Evolutionary conservation across 2,113 vertebrate species (phyloP).

Genomic region (Elachura formosa): DNA sequence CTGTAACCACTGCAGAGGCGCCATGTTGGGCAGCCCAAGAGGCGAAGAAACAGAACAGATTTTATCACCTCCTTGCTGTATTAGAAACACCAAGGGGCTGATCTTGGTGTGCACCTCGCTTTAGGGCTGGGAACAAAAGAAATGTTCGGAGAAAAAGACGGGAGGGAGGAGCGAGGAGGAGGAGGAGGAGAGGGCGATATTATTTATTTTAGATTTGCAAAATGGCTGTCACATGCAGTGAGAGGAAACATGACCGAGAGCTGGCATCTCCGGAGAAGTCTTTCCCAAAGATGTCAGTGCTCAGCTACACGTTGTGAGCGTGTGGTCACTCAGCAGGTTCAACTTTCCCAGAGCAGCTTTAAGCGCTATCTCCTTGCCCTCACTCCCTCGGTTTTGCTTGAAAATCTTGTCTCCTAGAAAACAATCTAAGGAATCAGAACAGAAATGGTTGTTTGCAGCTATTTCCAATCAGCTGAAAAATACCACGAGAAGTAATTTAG

Average conservation of each 20-base stretch:
- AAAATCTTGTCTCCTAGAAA: background rate
- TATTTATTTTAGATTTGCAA: constrained; percentile 43
- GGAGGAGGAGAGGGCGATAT: background rate
- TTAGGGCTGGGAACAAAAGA: background rate
- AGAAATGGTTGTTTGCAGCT: background rate
- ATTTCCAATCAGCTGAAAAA: background rate
- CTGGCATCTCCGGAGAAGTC: background rate
- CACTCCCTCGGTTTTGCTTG: background rate
- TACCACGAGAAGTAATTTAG: background rate
- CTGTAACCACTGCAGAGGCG: constrained; percentile 52
- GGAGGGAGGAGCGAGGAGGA: background rate
- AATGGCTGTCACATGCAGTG: constrained; percentile 55
- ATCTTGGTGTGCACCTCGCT: background rate
- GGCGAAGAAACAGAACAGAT: background rate
- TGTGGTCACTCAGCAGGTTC: background rate
- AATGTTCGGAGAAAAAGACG: background rate
- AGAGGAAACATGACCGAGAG: background rate
- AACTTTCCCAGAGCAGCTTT: background rate
- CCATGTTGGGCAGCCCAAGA: constrained; percentile 45
- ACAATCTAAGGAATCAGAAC: background rate
- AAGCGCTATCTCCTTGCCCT: background rate
- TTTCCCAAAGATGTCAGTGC: background rate
- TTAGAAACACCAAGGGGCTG: background rate
- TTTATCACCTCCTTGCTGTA: background rate
- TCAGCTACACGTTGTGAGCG: background rate